Evolutionary conservation across 2,797 vertebrate genomes (phyloP).

Genomic region (Phrynocephalus forsythii): DNA sequence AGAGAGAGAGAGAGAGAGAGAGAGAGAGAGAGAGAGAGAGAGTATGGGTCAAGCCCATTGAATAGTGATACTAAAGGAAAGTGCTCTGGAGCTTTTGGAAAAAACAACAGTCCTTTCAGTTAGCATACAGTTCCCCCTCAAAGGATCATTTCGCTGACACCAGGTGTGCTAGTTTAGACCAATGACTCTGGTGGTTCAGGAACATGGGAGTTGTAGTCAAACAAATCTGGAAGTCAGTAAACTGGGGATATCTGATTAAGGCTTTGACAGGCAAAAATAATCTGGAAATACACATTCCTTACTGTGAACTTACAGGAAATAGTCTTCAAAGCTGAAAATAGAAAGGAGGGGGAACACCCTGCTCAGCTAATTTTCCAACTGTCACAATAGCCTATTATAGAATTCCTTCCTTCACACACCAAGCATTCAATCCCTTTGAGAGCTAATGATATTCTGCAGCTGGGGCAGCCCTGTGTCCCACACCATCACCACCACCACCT

Average conservation of each 20-base stretch:
- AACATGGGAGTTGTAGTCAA: not conserved
- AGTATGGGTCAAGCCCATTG: not conserved
- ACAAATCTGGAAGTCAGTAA: not conserved
- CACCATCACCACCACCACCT: too few relatives aligned
- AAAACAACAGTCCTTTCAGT: not conserved
- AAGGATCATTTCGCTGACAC: not conserved
- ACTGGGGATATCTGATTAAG: slow-evolving; percentile 39
- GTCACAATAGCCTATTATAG: slow-evolving; percentile 70
- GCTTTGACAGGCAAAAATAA: slow-evolving; percentile 60
- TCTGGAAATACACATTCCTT: slow-evolving; percentile 47
- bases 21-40: too few relatives aligned
- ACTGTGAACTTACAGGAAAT: slow-evolving; percentile 51
- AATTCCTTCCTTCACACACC: slow-evolving; percentile 73
- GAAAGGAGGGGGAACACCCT: slow-evolving; percentile 47
- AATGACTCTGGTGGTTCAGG: not conserved
- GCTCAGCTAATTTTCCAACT: slow-evolving; percentile 70
- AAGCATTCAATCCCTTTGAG: slow-evolving; percentile 74
- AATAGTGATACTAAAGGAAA: not conserved
- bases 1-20: too few relatives aligned
- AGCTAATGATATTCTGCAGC: slow-evolving; percentile 77
- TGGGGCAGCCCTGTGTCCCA: slow-evolving; percentile 66
- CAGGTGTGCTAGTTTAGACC: not conserved
- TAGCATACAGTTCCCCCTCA: not conserved
- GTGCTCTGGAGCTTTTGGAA: not conserved
- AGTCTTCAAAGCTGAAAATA: slow-evolving; percentile 58